A percentile compares a stretch with the other conserved stretches of the same genome.
Evolutionary conservation across 2,797 vertebrate genomes (phyloP).

Genomic region (Catostomus latipinnis): DNA sequence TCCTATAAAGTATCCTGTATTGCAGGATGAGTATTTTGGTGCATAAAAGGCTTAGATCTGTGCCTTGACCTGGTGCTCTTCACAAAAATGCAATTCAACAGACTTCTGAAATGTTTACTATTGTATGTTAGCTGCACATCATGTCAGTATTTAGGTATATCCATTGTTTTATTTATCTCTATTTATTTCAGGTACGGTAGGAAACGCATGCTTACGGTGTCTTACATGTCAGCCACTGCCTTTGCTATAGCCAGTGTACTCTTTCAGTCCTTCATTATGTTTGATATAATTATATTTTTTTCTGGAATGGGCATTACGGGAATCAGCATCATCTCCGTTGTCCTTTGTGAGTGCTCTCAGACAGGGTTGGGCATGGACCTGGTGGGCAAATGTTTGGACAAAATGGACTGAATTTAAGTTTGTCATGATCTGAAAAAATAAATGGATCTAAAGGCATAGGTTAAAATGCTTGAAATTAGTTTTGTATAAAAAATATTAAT

Average conservation of each 20-base stretch:
- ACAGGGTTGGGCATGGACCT: neutral
- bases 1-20: too few relatives aligned
- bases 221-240: constrained; percentile 59
- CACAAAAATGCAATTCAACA: neutral
- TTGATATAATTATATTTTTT: constrained; percentile 72
- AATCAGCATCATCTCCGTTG: constrained; percentile 68
- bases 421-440: too few relatives aligned
- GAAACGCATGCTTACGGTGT: constrained; percentile 67
- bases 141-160: neutral
- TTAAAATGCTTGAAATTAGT: too few relatives aligned
- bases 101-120: neutral
- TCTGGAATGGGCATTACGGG: constrained; percentile 72
- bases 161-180: neutral
- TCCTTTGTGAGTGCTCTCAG: constrained; percentile 68
- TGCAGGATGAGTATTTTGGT: too few relatives aligned
- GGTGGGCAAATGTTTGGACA: too few relatives aligned
- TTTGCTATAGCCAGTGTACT: constrained; percentile 71
- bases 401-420: too few relatives aligned
- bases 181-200: constrained; percentile 70
- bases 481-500: too few relatives aligned
- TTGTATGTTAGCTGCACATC: neutral
- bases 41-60: neutral
- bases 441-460: too few relatives aligned
- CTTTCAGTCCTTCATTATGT: constrained; percentile 66
- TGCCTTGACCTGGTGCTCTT: neutral